phyloP scores from a whole-genome alignment of 2,113 vertebrate genomes.

The Toxotes chatareus region DNA sequence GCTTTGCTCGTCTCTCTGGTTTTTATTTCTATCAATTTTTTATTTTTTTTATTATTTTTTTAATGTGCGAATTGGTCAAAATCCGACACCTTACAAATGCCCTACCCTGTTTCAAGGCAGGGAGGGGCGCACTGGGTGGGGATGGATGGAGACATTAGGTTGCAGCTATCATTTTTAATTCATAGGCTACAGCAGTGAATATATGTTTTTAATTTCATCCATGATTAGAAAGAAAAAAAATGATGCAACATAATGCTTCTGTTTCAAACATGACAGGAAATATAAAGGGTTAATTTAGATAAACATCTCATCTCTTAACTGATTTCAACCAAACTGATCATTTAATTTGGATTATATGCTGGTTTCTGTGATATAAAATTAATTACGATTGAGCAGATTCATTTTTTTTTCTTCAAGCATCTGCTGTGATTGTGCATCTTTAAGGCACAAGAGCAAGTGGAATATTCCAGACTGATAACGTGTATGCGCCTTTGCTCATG shows the following conservation, averaged over 20 bases:
- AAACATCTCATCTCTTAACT: background rate
- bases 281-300: background rate
- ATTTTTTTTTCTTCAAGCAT: background rate
- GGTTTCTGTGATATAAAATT: background rate
- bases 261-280: background rate
- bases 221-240: background rate
- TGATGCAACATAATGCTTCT: background rate
- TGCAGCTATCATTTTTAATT: conserved; percentile 60
- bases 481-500: background rate
- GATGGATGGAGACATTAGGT: conserved; percentile 53
- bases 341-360: background rate
- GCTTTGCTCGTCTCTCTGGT: fast-evolving
- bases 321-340: fast-evolving
- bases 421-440: conserved; percentile 28
- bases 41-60: background rate
- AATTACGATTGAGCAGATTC: no score
- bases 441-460: conserved; percentile 34
- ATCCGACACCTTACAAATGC: background rate
- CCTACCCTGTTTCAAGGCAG: conserved; percentile 12
- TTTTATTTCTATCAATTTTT: background rate
- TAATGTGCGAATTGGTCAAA: background rate
- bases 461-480: conserved; percentile 49
- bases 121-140: conserved; percentile 66
- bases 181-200: conserved; percentile 12
- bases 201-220: background rate